These are phyloP conservation scores for Philaethria dido DNA, from an alignment of 2,888 invertebrate genomes.

Conservation along the genomic window DNA sequence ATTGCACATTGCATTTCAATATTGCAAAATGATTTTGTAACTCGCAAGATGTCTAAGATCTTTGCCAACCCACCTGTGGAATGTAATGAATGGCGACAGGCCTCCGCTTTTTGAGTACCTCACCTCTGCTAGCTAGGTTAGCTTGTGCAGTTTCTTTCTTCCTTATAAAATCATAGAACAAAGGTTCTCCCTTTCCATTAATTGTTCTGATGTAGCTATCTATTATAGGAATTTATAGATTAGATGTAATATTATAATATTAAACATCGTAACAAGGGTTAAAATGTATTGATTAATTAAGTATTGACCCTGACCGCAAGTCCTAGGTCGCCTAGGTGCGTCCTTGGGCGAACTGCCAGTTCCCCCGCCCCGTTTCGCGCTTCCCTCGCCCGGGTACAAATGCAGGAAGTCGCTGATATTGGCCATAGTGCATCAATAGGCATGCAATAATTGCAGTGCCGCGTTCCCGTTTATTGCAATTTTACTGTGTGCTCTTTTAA, in stretches of 20 bases:
- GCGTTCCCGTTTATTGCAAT: conserved; percentile 45
- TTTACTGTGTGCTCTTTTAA: conserved; percentile 33
- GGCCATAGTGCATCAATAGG: conserved; percentile 54
- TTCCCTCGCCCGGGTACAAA: conserved; percentile 47
- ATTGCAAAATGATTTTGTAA: conserved; percentile 35
- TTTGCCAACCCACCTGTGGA: conserved; percentile 46
- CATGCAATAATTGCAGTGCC: conserved; percentile 53
- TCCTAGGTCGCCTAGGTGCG: conserved; percentile 71
- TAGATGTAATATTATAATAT: not conserved
- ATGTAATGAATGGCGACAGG: conserved; percentile 43
- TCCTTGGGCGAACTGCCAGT: conserved; percentile 75
- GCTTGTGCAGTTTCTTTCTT: conserved; percentile 35
- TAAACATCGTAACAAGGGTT: not conserved
- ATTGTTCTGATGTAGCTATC: no score
- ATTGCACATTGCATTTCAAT: conserved; percentile 30
- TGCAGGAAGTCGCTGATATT: conserved; percentile 68
- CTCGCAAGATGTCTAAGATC: conserved; percentile 35
- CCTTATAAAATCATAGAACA: not conserved
- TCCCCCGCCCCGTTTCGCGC: conserved; percentile 41
- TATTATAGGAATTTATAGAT: no score
- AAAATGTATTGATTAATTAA: conserved; percentile 17
- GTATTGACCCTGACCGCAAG: conserved; percentile 69
- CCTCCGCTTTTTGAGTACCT: conserved; percentile 40
- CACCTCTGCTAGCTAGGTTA: conserved; percentile 30
- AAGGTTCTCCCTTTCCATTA: not conserved